Conservation (phyloP, 1,140 invertebrate species). For the Zaprionus camerounensis region DNA sequence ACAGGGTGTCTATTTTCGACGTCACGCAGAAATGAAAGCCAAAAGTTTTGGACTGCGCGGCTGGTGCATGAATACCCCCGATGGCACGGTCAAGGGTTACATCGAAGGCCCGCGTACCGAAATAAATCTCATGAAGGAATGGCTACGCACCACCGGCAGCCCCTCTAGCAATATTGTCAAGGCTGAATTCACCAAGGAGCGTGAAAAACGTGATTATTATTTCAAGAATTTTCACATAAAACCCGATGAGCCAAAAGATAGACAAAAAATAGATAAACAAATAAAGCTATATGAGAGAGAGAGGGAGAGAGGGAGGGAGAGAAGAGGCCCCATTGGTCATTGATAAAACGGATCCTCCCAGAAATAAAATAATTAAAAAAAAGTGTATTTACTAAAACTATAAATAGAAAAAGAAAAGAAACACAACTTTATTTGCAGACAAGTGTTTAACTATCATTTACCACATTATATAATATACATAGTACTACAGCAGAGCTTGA, state of each 20-base stretch:
- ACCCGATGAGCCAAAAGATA: conserved; percentile 26
- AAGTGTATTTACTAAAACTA: no score
- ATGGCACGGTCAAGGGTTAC: conserved; percentile 62
- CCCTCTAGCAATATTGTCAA: conserved; percentile 43
- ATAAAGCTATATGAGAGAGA: background rate
- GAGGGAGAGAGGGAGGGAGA: background rate
- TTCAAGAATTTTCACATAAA: conserved; percentile 60
- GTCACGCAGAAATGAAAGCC: conserved; percentile 54
- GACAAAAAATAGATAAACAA: background rate
- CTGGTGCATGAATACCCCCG: conserved; percentile 61
- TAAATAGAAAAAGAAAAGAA: no score
- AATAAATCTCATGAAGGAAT: conserved; percentile 65
- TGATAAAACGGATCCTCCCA: no score
- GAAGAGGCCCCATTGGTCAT: no score
- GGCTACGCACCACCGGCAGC: conserved; percentile 63
- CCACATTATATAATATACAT: no score
- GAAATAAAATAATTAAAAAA: no score
- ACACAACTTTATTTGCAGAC: no score
- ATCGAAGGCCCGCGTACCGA: conserved; percentile 57
- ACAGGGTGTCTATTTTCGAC: conserved; percentile 65
- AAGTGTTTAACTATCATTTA: no score
- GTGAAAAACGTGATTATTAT: conserved; percentile 40
- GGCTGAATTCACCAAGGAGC: conserved; percentile 35
- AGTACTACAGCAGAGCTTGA: no score
- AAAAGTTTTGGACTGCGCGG: conserved; percentile 56